Conservation (phyloP, 2,797 vertebrate species). For the Liparis tanakae region DNA sequence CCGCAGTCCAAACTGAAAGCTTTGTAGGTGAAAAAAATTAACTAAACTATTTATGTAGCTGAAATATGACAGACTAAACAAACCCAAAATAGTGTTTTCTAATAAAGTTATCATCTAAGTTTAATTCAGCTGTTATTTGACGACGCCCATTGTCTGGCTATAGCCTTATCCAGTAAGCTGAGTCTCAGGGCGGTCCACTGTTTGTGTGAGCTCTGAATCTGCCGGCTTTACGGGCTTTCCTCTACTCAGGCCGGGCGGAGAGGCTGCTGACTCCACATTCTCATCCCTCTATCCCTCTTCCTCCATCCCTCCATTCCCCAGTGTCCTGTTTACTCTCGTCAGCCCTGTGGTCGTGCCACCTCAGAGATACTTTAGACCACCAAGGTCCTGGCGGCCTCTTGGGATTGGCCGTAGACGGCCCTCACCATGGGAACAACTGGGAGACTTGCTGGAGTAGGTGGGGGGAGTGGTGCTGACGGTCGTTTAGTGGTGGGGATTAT, state of each 20-base stretch:
- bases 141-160: conserved; percentile 57
- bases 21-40: conserved; percentile 4
- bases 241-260: conserved; percentile 65
- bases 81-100: conserved; percentile 1
- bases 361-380: conserved; percentile 82
- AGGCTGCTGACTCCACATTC: conserved; percentile 80
- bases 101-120: conserved; percentile 34
- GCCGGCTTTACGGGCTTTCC: conserved; percentile 79
- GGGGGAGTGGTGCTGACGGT: conserved; percentile 65
- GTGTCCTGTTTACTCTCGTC: conserved; percentile 80
- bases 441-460: conserved; percentile 68
- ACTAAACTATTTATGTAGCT: neutral
- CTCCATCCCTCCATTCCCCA: conserved; percentile 72
- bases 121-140: conserved; percentile 62
- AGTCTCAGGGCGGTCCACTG: conserved; percentile 68
- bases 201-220: conserved; percentile 78
- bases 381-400: conserved; percentile 70
- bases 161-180: conserved; percentile 62
- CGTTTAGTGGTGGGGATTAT: conserved; percentile 69
- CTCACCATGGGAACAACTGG: conserved; percentile 64
- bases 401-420: conserved; percentile 51
- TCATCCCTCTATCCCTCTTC: conserved; percentile 75
- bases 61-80: conserved; percentile 12
- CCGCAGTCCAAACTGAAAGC: neutral
- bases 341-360: conserved; percentile 79